Evolutionary conservation across 2,797 vertebrate species (phyloP).

Genomic region (Centroberyx gerrardi): DNA sequence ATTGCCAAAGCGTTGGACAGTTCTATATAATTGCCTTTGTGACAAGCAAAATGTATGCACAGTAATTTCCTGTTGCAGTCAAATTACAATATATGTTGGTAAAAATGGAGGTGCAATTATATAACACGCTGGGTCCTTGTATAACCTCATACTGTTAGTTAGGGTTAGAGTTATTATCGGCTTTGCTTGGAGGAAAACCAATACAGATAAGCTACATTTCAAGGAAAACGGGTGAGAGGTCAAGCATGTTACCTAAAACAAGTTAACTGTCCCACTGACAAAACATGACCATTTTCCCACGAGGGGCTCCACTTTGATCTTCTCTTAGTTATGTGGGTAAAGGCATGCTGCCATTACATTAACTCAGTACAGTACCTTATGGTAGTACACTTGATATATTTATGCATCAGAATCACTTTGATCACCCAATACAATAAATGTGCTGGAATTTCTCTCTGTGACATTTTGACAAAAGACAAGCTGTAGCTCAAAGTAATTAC

Average conservation of each 20-base stretch:
- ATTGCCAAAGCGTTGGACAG: too few species aligned
- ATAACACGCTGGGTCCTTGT: constrained; percentile 22
- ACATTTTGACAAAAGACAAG: too few species aligned
- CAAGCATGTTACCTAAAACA: constrained; percentile 37
- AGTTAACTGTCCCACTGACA: constrained; percentile 16
- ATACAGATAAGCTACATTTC: constrained; percentile 16
- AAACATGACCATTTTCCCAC: constrained; percentile 52
- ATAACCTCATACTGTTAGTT: constrained; percentile 1
- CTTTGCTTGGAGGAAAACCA: constrained; percentile 27
- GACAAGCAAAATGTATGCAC: too few species aligned
- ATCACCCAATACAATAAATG: too few species aligned
- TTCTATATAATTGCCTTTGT: too few species aligned
- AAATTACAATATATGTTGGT: too few species aligned
- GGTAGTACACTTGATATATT: too few species aligned
- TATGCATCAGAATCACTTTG: too few species aligned
- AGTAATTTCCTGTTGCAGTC: too few species aligned
- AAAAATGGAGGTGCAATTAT: constrained; percentile 1
- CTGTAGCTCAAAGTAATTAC: too few species aligned
- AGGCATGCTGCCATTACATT: not conserved
- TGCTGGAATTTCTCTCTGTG: too few species aligned
- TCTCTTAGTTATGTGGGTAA: not conserved
- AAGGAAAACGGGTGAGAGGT: not conserved
- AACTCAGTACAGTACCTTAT: not conserved
- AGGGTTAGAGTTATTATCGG: not conserved
- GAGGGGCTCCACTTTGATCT: constrained; percentile 10